Base-by-base conservation (phyloP, 2,797 vertebrate genomes). In the Catostomus latipinnis region DNA sequence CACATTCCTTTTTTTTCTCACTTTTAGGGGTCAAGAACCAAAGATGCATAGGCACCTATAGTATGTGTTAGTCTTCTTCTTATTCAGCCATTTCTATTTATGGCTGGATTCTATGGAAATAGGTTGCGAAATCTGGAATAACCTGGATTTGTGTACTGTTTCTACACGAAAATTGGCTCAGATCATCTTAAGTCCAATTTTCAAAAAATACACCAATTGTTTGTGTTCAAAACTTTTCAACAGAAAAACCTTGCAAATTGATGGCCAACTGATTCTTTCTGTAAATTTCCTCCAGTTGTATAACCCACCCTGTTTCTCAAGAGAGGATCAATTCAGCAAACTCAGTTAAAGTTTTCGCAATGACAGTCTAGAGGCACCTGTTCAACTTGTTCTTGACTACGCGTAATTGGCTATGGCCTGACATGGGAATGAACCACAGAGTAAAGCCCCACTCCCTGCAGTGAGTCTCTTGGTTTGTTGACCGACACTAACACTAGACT, bases 311-410 rank as follows among this genome's bases (percentile, higher is more conserved):
- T 13, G 12, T 54, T 54, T 54, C 53, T 12, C 53, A n/a, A 1
- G 53, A 34, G 34, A 34, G 12, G 12, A 12, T 54, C 1, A 54
- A 13, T 54, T n/a, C 53, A 54, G 53, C 13, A 54, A 54, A 54
- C 53, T 13, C n/a, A 54, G 53, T 13, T 13, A 0, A 13, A 54
- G 53, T 22, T 22, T 34, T 34, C 34, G 34, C 34, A 34, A 4
- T 34, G 34, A 34, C 4, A 4, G 22, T 62, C 60, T 62, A 3
- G 16, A 34, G 22, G 22, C 60, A 62, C 22, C 60, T 62, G 22
- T 62, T 62, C 22, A 62, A 18, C 6, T 76, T 16, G 50, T 12
- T 76, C 16, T 58, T 72, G 60, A 77, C 66, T 68, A 43, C 54
- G 46, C 52, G 54, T 67, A 78, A 70, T 46, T 68, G 68, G 50